These are phyloP conservation scores for Chondrosia reniformis DNA, from an alignment of 37 sponge, comb jelly and placozoan genomes.

Conservation along the genomic window DNA sequence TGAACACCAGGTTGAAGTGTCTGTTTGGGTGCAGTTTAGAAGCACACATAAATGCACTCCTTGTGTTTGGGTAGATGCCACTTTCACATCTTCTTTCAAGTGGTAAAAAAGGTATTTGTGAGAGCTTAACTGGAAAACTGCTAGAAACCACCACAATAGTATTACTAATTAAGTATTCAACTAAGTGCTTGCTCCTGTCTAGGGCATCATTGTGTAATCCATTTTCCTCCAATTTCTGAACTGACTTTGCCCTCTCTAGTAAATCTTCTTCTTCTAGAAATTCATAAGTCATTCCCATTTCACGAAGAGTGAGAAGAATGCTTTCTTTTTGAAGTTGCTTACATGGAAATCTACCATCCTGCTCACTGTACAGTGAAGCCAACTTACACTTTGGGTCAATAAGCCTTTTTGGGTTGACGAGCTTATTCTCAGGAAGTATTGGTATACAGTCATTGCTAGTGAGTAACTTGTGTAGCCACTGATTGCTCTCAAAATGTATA, in stretches of 20 bases:
- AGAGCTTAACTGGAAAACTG: background rate
- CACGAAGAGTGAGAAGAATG: background rate
- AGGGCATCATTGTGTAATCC: background rate
- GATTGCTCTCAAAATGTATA: background rate
- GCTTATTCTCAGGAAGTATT: slow-evolving; percentile 34
- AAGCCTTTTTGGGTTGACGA: slow-evolving; percentile 5
- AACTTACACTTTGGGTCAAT: slow-evolving; percentile 28
- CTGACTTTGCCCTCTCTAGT: slow-evolving; percentile 35
- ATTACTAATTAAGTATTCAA: background rate
- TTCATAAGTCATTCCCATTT: slow-evolving; percentile 36
- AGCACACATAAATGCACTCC: slow-evolving; percentile 24
- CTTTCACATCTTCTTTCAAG: too few species aligned
- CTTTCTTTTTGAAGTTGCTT: background rate
- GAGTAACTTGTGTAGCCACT: background rate
- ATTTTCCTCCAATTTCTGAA: background rate
- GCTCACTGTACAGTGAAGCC: slow-evolving; percentile 26
- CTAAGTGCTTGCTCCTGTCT: slow-evolving; percentile 7
- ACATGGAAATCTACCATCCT: slow-evolving; percentile 48
- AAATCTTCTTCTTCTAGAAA: slow-evolving; percentile 27
- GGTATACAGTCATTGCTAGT: slow-evolving; percentile 30
- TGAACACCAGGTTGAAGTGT: slow-evolving; percentile 20
- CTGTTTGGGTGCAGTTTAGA: background rate
- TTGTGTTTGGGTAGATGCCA: too few species aligned
- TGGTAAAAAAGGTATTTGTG: slow-evolving; percentile 42
- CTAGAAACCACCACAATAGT: background rate